Base-by-base conservation (phyloP, 2,888 invertebrate species). In the Spialia ferax region DNA sequence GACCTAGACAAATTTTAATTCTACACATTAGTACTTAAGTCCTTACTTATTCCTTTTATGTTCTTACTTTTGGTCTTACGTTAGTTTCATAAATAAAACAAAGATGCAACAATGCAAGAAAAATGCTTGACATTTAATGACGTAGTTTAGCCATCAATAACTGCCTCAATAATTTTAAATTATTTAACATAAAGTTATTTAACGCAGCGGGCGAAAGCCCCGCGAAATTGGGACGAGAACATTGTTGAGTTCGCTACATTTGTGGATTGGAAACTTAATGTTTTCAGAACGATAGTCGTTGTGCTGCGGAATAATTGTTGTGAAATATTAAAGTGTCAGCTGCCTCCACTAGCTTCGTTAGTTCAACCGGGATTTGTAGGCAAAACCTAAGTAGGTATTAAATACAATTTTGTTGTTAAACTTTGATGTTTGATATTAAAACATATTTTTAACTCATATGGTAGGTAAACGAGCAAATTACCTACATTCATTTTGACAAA, bases 231-330 rank as follows among this genome's bases (percentile, higher is more conserved):
- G 61, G 48, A 61, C 67, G 56, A 56, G 67, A 67, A 61, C 55
- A 67, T 55, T 67, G 62, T 56, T 67, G 67, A 67, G 67, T 67
- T 62, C 66, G 60, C 66, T 61, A 55, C 60, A 66, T 67, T 61
- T 67, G 67, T 67, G 61, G 55, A 67, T 67, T 67, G 67, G 61
- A 67, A 67, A 67, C 67, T 67, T 67, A 61, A 61, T 67, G 67
- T 67, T 67, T 67, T 67, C 67, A 61, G 55, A 61, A 55, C 61
- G 45, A 66, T 66, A 66, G 60, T 67, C 29, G 60, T 54, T 60
- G 60, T 60, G 66, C 26, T 60, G 60, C 18, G 66, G 66, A 60
- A 66, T 66, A 60, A 66, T 66, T 67, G 66, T 66, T 66, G 61
- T 61, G 61, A 67, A 67, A 67, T 67, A 67, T 67, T 67, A 67